A percentile compares a stretch with the other conserved stretches of the same genome.
These are phyloP conservation scores for Scaptomyza cyrtandrae DNA, from an alignment of 2,888 invertebrate genomes.

Conservation along the genomic window DNA sequence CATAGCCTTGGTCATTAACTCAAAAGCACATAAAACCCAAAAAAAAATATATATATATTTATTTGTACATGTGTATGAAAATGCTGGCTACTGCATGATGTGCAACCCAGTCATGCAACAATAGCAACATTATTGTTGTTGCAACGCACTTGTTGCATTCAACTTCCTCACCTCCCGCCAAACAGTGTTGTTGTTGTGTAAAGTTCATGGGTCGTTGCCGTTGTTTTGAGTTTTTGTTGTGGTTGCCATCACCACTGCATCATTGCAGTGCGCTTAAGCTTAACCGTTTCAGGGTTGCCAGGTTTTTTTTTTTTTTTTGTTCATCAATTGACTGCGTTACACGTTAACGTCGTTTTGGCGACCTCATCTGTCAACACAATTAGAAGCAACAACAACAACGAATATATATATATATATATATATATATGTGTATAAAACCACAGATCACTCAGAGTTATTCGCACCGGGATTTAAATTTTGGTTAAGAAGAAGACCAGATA, in stretches of 20 bases:
- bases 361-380: slow-evolving; percentile 78
- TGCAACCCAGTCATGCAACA: slow-evolving; percentile 35
- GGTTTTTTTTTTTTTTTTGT: slow-evolving; percentile 62
- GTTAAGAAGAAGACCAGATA: slow-evolving; percentile 19
- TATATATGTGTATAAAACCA: slow-evolving; percentile 11
- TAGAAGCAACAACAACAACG: slow-evolving; percentile 65
- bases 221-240: slow-evolving; percentile 19
- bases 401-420: not conserved
- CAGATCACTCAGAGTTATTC: slow-evolving; percentile 43
- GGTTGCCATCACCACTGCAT: slow-evolving; percentile 40
- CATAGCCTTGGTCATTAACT: slow-evolving; percentile 41
- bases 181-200: slow-evolving; percentile 44
- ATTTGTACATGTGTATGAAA: slow-evolving; percentile 27
- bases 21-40: slow-evolving; percentile 10
- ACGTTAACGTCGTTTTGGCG: slow-evolving; percentile 66
- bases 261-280: slow-evolving; percentile 67
- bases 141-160: slow-evolving; percentile 63
- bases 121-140: slow-evolving; percentile 18
- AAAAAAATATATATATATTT: not conserved
- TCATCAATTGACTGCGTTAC: slow-evolving; percentile 63
- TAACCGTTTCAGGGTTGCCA: slow-evolving; percentile 75
- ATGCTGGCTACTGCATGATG: slow-evolving; percentile 45
- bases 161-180: slow-evolving; percentile 7
- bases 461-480: slow-evolving; percentile 44
- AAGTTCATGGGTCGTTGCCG: slow-evolving; percentile 74